Conservation (phyloP, 1,140 invertebrate species). For the Phocides pigmalion region DNA sequence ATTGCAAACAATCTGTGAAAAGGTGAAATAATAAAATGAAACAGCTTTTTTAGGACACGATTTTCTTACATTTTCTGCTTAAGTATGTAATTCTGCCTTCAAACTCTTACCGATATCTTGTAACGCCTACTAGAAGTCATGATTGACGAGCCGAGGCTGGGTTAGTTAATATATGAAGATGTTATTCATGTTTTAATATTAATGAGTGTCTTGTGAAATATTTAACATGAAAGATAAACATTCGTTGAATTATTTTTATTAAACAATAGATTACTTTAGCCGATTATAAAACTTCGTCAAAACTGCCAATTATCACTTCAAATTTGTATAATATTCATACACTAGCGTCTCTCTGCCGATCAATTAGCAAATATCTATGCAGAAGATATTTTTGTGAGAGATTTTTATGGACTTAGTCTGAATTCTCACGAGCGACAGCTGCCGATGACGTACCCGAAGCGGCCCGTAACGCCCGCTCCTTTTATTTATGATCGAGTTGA, state of each 20-base stretch:
- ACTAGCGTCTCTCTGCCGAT: neutral
- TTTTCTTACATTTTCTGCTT: conserved; percentile 16
- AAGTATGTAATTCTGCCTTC: conserved; percentile 14
- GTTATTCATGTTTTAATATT: no score
- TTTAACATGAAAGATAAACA: no score
- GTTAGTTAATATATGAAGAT: no score
- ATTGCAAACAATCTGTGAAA: conserved; percentile 39
- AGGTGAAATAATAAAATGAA: conserved; percentile 31
- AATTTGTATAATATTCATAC: no score
- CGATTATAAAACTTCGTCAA: no score
- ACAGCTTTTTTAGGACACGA: conserved; percentile 24
- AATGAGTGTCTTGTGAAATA: no score
- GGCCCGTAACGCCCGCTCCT: conserved; percentile 56
- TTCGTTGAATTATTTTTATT: no score
- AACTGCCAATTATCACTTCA: no score
- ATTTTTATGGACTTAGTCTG: conserved; percentile 59
- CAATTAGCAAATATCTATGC: conserved; percentile 25
- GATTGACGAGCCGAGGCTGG: neutral
- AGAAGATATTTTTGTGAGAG: conserved; percentile 37
- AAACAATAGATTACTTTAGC: no score
- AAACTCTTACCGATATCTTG: neutral
- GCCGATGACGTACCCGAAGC: conserved; percentile 63
- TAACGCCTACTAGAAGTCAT: neutral
- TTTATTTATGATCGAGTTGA: conserved; percentile 75
- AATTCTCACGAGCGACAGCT: conserved; percentile 62